phyloP scores from a whole-genome alignment of 2,113 vertebrate species.

The Periophthalmodon schlosseri region DNA sequence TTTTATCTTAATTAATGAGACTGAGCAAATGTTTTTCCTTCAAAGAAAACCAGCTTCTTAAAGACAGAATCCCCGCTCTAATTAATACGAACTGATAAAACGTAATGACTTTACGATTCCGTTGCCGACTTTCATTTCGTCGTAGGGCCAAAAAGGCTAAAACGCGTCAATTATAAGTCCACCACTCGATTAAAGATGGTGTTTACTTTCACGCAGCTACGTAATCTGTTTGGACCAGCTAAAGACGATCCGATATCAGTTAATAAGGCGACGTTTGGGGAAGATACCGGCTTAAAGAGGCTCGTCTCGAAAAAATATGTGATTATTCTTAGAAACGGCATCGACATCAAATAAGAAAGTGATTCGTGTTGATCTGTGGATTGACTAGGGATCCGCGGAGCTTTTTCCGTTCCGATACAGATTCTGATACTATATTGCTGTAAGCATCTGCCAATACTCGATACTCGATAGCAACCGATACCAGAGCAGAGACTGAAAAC shows the following conservation, averaged over 20 bases:
- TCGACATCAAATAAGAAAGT: background rate
- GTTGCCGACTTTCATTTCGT: background rate
- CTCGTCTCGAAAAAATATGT: background rate
- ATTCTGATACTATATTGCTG: too few species aligned
- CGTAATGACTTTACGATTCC: constrained; percentile 35
- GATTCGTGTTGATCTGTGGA: background rate
- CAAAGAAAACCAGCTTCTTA: constrained; percentile 42
- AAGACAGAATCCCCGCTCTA: constrained; percentile 37
- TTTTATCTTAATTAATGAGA: constrained; percentile 64
- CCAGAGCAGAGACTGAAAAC: too few species aligned
- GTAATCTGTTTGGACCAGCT: background rate
- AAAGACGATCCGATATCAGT: background rate
- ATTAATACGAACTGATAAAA: constrained; percentile 53
- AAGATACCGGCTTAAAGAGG: background rate
- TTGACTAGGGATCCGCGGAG: background rate
- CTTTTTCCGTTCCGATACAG: too few species aligned
- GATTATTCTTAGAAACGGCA: background rate
- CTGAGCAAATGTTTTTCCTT: constrained; percentile 51
- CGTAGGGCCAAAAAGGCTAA: background rate
- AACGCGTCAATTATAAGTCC: background rate
- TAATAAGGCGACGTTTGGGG: background rate
- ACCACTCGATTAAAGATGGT: background rate
- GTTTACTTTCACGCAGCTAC: background rate
- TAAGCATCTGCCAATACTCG: too few species aligned
- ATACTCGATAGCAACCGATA: too few species aligned